A percentile compares a stretch with the other conserved stretches of the same genome.
Conservation (phyloP, 2,113 vertebrate genomes). For the Zosterops lateralis region DNA sequence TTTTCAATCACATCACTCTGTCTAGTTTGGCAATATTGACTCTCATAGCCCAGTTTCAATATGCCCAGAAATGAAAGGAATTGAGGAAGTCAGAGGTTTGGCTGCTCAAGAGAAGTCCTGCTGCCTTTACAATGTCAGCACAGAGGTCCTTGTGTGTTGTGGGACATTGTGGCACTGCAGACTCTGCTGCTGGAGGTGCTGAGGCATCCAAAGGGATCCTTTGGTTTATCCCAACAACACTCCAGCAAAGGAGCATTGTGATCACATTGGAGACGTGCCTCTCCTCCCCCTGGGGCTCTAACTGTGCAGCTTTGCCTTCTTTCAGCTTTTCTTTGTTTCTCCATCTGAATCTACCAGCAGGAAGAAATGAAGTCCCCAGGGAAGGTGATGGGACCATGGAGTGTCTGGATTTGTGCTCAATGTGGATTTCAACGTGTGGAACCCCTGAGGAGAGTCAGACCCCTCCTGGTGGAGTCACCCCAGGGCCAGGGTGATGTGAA, state of each 20-base stretch:
- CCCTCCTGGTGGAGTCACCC: background rate
- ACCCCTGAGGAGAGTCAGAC: background rate
- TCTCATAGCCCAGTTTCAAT: background rate
- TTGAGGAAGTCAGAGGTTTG: conserved; percentile 13
- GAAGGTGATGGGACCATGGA: background rate
- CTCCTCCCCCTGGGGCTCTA: background rate
- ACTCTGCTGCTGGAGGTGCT: background rate
- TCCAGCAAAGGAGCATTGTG: background rate
- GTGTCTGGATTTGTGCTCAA: background rate
- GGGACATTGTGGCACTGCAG: background rate
- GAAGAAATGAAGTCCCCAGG: background rate
- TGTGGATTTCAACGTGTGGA: accelerated
- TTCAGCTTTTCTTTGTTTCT: background rate
- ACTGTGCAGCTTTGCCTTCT: background rate
- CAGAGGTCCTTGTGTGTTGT: background rate
- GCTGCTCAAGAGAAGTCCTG: background rate
- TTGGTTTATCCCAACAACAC: background rate
- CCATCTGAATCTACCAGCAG: background rate
- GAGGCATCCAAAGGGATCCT: background rate
- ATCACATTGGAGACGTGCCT: accelerated
- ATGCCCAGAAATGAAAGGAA: background rate
- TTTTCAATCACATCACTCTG: background rate
- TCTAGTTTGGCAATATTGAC: conserved; percentile 31
- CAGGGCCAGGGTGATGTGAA: background rate
- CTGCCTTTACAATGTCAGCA: background rate